Evolutionary conservation across 2,888 invertebrate species (phyloP), one percentile per base, ranked within the genome.

Genomic region (Nudaria mundana): DNA sequence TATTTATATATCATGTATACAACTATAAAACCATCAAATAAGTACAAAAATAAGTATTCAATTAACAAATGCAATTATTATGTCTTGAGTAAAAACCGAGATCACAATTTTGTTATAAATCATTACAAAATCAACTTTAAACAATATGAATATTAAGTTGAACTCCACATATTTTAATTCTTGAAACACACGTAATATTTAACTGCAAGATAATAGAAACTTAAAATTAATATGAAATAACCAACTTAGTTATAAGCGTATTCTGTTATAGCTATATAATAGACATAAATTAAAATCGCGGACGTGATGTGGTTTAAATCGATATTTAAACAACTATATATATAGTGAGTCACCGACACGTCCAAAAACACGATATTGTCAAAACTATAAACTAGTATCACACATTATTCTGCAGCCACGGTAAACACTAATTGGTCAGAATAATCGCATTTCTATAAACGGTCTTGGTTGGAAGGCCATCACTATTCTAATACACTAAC

Each of bases 351-450:
- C 51, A 56, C 48, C 43, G 22, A 44, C 43, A 53, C 36, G 45
- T 40, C 49, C 44, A 53, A 40, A 56, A 44, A 56, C 55, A 58
- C 50, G 47, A 52, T 55, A 30, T 20, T 52, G 56, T 54, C 52
- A 52, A 61, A 63, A 59, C 61, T 70, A 79, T 71, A 63, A 66
- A 63, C 81, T 83, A 86, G 78, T 86, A 86, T 86, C 85, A 86
- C 86, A 86, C 81, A 56, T 64, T 59, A 71, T 74, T 73, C 70
- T 65, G 65, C 62, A 38, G 44, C 47, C 43, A 31, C 35, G 28
- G 48, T 40, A 67, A 60, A 61, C 57, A 36, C 37, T 46, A 54
- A 40, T 51, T 49, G 39, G 48, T 40, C 45, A 56, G 58, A 56
- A 59, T 50, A 56, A 61, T 56, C 47, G 59, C 53, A 55, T 56